Evolutionary conservation across 2,797 vertebrate species (phyloP).

Genomic region (Heliangelus exortis): DNA sequence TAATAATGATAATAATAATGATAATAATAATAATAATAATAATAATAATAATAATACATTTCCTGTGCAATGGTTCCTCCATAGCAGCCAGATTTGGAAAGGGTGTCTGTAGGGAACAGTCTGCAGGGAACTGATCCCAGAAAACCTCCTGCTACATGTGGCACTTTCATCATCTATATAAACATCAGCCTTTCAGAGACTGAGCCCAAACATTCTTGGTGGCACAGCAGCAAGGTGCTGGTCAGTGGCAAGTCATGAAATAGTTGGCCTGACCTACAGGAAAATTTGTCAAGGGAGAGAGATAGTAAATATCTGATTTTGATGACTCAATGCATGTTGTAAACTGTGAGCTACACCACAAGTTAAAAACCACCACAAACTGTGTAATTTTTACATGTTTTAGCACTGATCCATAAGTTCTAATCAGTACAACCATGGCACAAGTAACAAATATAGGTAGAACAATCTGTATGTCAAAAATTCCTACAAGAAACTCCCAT

Average conservation of each 20-base stretch:
- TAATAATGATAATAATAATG: too few species aligned
- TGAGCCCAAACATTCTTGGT: background rate
- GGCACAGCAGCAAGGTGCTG: background rate
- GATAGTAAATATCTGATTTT: background rate
- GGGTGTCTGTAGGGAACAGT: background rate
- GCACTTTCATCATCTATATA: background rate
- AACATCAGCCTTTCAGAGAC: background rate
- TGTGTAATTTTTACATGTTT: fast-evolving
- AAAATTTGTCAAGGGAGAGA: background rate
- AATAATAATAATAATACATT: too few species aligned
- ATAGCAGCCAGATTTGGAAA: background rate
- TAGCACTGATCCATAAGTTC: background rate
- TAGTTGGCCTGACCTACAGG: background rate
- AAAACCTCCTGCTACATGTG: background rate
- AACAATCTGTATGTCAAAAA: background rate
- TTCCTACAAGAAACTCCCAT: background rate
- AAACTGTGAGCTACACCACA: background rate
- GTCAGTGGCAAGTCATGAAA: background rate
- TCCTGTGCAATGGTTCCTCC: background rate
- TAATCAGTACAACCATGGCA: background rate
- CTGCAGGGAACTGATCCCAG: background rate
- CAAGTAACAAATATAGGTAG: background rate
- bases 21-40: too few species aligned
- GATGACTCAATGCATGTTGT: background rate
- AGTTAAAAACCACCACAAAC: background rate